A percentile compares a stretch with the other conserved stretches of the same genome.
Conservation (phyloP, 2,888 invertebrate genomes). For the Periphyllus acericola region DNA sequence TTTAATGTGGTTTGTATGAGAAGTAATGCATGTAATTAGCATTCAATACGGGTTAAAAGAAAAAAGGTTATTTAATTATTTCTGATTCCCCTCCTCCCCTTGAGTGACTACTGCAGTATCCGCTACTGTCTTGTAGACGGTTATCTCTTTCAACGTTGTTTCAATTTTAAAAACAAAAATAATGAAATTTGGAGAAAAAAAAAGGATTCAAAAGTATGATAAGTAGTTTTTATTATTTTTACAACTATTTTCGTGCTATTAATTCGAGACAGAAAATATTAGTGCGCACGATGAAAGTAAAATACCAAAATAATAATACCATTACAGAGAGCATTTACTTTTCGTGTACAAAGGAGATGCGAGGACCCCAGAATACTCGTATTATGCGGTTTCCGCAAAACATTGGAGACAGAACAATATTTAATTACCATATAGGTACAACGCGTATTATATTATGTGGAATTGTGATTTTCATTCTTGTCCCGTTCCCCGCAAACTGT, state of each 20-base stretch:
- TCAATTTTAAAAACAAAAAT: background rate
- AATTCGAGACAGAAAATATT: too few relatives aligned
- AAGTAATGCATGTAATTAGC: too few relatives aligned
- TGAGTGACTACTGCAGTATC: too few relatives aligned
- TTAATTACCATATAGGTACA: slow-evolving; percentile 59
- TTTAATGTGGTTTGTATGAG: too few relatives aligned
- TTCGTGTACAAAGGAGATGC: background rate
- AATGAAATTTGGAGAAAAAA: background rate
- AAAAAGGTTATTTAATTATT: too few relatives aligned
- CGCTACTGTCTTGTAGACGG: too few relatives aligned
- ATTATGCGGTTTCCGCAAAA: slow-evolving; percentile 53
- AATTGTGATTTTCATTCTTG: slow-evolving; percentile 46
- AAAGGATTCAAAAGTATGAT: background rate
- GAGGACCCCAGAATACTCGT: slow-evolving; percentile 7
- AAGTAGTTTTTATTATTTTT: background rate
- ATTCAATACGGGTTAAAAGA: too few relatives aligned
- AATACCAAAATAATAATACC: slow-evolving; percentile 2
- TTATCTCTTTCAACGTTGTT: too few relatives aligned
- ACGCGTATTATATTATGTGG: slow-evolving; percentile 16
- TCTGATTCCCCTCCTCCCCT: too few relatives aligned
- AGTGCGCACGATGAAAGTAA: background rate
- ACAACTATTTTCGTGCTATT: background rate
- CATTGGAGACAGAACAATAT: slow-evolving; percentile 49
- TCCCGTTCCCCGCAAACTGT: background rate
- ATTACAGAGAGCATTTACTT: slow-evolving; percentile 10